Evolutionary conservation across 2,888 invertebrate species (phyloP), one percentile per base, ranked within the genome.

Genomic region (Strigamia transsilvanica): DNA sequence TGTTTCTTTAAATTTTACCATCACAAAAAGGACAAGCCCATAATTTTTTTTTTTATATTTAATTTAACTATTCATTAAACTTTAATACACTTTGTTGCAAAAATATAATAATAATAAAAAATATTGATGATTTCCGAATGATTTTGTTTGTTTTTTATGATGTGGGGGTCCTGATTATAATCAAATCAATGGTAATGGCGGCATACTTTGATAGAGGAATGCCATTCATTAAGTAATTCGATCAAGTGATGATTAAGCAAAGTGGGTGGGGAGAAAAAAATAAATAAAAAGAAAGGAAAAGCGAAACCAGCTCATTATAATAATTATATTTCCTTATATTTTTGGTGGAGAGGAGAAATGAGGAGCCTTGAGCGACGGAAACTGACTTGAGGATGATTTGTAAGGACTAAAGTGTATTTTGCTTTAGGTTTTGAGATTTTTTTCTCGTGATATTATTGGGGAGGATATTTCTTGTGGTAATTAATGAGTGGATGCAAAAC

Each of bases 201-300:
- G 51, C 51, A n/a, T 51, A 51, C 51, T 51, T 51, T 51, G 51
- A 51, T n/a, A 3, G 51, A 15, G 51, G 51, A 51, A 51, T 51
- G 51, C n/a, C 51, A 51, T 51, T 51, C 51, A 51, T 51, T 51
- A 51, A 18, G 51, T 51, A 51, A 51, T 51, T 51, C 51, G 51
- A 51, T 51, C 51, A 51, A 51, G 51, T 51, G 51, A 51, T 51
- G 51, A 51, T 51, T 51, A 51, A 51, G n/a, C 51, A 51, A 51
- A 51, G 18, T n/a, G 15, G 34, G 34, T n/a, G n/a, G 15, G 34
- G 34, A 34, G 6, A 51, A 51, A 51, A 51, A 51, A n/a, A n/a
- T 51, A 51, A 51, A 51, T 51, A 51, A 51, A 51, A n/a, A 51
- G 51, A 51, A 46, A n/a, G n/a, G 51, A 51, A 51, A 51, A 51